These are phyloP conservation scores for Ictidomys tridecemlineatus DNA, from an alignment of 2,113 vertebrate species.

Conservation along the genomic window DNA sequence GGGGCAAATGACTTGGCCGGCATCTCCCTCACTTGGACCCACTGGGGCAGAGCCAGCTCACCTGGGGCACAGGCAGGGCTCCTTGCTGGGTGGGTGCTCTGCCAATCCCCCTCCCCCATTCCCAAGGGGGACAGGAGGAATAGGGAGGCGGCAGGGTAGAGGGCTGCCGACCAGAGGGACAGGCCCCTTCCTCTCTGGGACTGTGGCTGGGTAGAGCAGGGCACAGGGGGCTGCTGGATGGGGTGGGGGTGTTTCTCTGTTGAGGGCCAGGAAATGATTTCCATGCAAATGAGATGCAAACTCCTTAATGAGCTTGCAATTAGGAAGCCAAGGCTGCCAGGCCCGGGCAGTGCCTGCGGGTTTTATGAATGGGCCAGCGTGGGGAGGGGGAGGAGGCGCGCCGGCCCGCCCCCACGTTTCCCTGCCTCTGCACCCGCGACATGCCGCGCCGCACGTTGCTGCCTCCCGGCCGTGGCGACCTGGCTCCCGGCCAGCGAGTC, in stretches of 20 bases:
- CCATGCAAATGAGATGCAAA: slow-evolving; percentile 84
- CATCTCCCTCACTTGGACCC: slow-evolving; percentile 29
- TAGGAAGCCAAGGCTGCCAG: slow-evolving; percentile 74
- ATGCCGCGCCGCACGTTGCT: slow-evolving; percentile 90
- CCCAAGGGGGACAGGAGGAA: background rate
- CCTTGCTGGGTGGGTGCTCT: background rate
- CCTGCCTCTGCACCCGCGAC: slow-evolving; percentile 84
- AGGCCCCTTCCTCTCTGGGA: background rate
- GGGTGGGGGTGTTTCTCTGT: slow-evolving; percentile 30
- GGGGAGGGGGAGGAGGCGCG: slow-evolving; percentile 72
- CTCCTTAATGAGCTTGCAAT: slow-evolving; percentile 83
- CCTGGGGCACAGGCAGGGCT: slow-evolving; percentile 63
- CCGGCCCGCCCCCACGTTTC: slow-evolving; percentile 83
- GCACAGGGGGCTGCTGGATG: background rate
- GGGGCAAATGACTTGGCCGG: slow-evolving; percentile 65
- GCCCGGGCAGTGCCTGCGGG: slow-evolving; percentile 69
- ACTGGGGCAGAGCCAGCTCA: slow-evolving; percentile 63
- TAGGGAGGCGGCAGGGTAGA: background rate
- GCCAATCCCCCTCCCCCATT: background rate
- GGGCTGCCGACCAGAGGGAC: background rate
- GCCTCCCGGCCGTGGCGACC: slow-evolving; percentile 84
- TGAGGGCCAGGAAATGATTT: slow-evolving; percentile 79
- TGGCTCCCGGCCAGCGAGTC: slow-evolving; percentile 87
- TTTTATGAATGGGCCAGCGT: slow-evolving; percentile 84
- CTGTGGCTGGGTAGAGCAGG: background rate